Evolutionary conservation across 2,113 vertebrate genomes (phyloP).

Genomic region (Sinosuthora webbiana): DNA sequence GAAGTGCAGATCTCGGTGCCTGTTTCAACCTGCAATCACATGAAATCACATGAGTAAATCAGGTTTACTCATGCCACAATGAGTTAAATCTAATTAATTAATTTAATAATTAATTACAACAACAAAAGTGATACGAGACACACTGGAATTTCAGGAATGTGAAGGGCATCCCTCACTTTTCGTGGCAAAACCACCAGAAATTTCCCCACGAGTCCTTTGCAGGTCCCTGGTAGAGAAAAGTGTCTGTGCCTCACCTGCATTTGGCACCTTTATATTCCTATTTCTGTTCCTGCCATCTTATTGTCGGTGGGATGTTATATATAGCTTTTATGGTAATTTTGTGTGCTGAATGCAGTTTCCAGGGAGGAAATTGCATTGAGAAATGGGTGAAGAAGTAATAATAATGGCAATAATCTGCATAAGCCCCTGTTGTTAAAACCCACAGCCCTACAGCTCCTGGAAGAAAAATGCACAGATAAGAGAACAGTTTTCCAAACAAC

Average conservation of each 20-base stretch:
- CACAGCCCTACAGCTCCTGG: not conserved
- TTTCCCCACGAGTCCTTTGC: not conserved
- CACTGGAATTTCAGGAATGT: not conserved
- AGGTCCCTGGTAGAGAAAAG: not conserved
- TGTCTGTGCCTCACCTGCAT: not conserved
- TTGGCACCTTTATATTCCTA: not conserved
- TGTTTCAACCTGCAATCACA: rapidly evolving
- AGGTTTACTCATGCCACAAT: not conserved
- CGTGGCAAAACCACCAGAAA: not conserved
- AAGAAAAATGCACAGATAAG: not conserved
- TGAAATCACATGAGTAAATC: no score
- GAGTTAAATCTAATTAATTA: no score
- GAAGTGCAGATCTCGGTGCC: not conserved
- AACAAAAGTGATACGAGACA: no score
- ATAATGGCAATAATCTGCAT: not conserved
- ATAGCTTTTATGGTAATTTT: not conserved
- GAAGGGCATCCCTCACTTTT: not conserved
- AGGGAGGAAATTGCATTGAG: not conserved
- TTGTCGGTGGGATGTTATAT: not conserved
- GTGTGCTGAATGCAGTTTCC: not conserved
- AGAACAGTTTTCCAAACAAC: not conserved
- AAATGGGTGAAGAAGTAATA: not conserved
- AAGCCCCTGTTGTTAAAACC: not conserved
- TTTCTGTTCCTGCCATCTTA: not conserved
- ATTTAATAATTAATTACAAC: no score